Evolutionary conservation across 2,888 invertebrate species (phyloP), one percentile per base, ranked within the genome.

Genomic region (Tetrapedia diversipes): DNA sequence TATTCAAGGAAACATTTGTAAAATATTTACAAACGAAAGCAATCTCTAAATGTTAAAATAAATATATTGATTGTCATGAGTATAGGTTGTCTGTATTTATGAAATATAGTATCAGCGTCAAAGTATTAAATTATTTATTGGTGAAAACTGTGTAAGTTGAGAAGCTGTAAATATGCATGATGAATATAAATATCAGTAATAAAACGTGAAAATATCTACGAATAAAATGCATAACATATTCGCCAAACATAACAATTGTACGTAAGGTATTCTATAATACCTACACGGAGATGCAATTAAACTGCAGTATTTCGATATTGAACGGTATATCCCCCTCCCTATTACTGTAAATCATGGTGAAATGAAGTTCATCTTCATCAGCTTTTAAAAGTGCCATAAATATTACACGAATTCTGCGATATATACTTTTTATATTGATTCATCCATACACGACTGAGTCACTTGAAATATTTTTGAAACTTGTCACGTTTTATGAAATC

Each of bases 271-370:
- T 39, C 51, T n/a, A n/a, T n/a, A n/a, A n/a, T n/a, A 19, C 11
- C 37, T 45, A 51, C 56, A 64, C 34, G 61, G 37, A 22, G 39
- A 34, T 70, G 56, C 47, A 74, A 74, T 74, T 73, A 71, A 74
- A 74, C 34, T 34, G 24, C 32, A 43, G 43, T 51, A 71, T 74
- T 49, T 56, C 49, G 49, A 57, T 51, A 71, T 71, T 61, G 63
- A 74, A 71, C 54, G 61, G 43, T 56, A 41, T 37, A 41, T 29
- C 61, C 11, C 4, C 11, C n/a, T 14, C 34, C 27, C 14, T 34
- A 68, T 68, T 60, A 59, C 68, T 59, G 24, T 27, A 24, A 41
- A 41, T 47, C 51, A 34, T 34, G 14, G 47, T 22, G 37, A 22
- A 34, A 60, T 29, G 27, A 14, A 53, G 51, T 41, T 27, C 37